Evolutionary conservation across 1,140 invertebrate genomes (phyloP).

Genomic region (Drosophila sp.): DNA sequence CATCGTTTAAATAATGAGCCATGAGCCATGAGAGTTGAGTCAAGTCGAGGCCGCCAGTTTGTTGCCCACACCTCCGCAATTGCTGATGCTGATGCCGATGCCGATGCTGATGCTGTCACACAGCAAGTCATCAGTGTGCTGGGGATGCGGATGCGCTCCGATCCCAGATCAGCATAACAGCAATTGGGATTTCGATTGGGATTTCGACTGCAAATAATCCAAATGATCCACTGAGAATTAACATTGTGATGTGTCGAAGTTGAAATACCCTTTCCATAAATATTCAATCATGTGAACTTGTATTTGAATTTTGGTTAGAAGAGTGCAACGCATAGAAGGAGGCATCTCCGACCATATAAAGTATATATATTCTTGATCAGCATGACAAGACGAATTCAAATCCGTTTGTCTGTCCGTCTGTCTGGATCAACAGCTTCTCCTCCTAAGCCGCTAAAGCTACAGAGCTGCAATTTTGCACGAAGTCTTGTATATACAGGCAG

Average conservation of each 20-base stretch:
- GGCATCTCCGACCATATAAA: no score
- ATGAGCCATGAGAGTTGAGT: conserved; percentile 17
- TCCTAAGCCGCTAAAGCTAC: no score
- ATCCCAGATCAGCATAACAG: background rate
- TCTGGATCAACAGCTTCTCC: no score
- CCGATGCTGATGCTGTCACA: conserved; percentile 59
- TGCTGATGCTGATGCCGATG: conserved; percentile 30
- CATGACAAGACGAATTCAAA: no score
- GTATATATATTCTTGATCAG: no score
- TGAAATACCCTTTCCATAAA: conserved; percentile 2
- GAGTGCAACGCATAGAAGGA: no score
- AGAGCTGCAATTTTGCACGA: no score
- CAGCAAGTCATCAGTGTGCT: conserved; percentile 69
- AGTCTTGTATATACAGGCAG: no score
- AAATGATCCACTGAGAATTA: background rate
- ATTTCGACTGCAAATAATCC: conserved; percentile 33
- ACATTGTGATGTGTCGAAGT: background rate
- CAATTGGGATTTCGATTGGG: background rate
- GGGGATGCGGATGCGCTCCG: conserved; percentile 23
- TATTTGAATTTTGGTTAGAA: no score
- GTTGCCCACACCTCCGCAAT: conserved; percentile 46
- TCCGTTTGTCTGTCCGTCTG: no score
- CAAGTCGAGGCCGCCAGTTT: conserved; percentile 46
- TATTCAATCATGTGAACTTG: no score
- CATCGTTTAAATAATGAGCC: conserved; percentile 80